Base-by-base conservation (phyloP, 2,888 invertebrate species). In the Sesia bembeciformis region DNA sequence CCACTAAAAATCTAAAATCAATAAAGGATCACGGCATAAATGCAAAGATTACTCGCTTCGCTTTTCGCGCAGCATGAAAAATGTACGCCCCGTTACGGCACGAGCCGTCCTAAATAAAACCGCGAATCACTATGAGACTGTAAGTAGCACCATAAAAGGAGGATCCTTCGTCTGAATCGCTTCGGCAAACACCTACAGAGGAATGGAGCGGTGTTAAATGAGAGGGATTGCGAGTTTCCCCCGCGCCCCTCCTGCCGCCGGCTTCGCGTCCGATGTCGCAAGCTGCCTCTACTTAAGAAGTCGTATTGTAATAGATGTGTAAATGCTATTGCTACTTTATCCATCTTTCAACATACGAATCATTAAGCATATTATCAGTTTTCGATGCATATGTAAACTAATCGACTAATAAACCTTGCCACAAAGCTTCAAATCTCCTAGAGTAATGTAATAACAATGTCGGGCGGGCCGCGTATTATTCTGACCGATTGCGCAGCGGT, bases 1-100 rank as follows among this genome's bases (percentile, higher is more conserved):
- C 81, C 80, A 81, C 86, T 87, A 88, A 88, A 88, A 89, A 89
- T 88, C 88, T 88, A 88, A 89, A 89, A 89, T 89, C 88, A 88
- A 88, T 88, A 88, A 87, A 86, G 88, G 88, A 88, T 89, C 87
- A 86, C 76, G 72, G 83, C 71, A 84, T 88, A 88, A 89, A 88
- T 87, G 87, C 87, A 86, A 88, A 89, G 89, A 89, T 89, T 89
- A 89, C 79, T 72, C 74, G 83, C 81, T 78, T 81, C 86, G 80
- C 70, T 83, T 72, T 78, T 77, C 72, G 79, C 80, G 76, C 72
- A 74, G 78, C 79, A 78, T 87, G 87, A 88, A 88, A 89, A 87
- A 88, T 88, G 84, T 86, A 75, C 82, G 81, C 76, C 78, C 79
- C 74, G 80, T 79, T 83, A 85, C 50, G 39, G 39, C 83, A 83